A percentile compares a stretch with the other conserved stretches of the same genome.
These are phyloP conservation scores for Metallyticus violacea DNA, from an alignment of 2,888 invertebrate species.

Conservation along the genomic window DNA sequence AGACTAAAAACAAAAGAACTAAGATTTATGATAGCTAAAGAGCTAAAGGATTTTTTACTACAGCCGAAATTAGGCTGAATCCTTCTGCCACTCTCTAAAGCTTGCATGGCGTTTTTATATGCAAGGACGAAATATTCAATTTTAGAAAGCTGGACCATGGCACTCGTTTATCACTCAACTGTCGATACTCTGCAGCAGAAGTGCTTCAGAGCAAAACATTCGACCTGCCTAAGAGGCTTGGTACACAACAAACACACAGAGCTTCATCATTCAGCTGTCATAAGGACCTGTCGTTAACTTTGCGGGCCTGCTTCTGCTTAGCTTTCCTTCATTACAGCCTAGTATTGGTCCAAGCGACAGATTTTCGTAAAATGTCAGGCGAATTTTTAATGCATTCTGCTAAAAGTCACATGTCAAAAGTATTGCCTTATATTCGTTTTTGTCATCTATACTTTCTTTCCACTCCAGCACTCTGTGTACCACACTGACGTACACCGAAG, in stretches of 20 bases:
- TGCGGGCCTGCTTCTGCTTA: not conserved
- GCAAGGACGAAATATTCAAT: not conserved
- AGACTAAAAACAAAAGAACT: not conserved
- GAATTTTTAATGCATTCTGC: too few relatives aligned
- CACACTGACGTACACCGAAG: too few relatives aligned
- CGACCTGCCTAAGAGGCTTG: not conserved
- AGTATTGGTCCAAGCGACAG: too few relatives aligned
- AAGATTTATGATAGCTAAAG: not conserved
- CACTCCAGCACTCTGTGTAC: too few relatives aligned
- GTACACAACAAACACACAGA: not conserved
- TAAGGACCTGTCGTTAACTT: not conserved
- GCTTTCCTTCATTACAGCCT: not conserved
- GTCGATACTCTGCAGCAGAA: not conserved
- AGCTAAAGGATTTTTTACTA: not conserved
- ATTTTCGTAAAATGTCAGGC: too few relatives aligned
- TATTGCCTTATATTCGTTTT: too few relatives aligned
- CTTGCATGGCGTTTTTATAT: not conserved
- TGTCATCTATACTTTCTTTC: too few relatives aligned
- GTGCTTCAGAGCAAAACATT: not conserved
- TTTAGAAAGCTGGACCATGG: not conserved
- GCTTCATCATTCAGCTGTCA: not conserved
- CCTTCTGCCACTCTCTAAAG: not conserved
- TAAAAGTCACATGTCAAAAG: too few relatives aligned
- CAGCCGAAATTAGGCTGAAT: not conserved
- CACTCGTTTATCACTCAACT: not conserved